phyloP scores from a whole-genome alignment of 2,888 invertebrate genomes.

The Alentia gelatinosa region DNA sequence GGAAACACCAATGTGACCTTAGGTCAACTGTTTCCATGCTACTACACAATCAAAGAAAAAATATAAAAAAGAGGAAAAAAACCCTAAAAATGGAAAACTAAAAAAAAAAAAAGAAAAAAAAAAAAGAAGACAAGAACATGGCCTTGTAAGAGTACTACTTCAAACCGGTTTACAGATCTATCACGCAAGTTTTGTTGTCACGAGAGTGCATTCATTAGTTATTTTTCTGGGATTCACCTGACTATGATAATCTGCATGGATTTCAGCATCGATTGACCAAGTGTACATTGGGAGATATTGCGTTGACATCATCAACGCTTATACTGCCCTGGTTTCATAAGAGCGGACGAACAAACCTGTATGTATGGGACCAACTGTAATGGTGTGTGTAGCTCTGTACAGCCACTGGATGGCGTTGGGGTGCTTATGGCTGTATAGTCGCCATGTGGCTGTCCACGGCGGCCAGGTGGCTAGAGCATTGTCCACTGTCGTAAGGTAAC shows the following conservation, averaged over 20 bases:
- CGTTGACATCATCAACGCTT: neutral
- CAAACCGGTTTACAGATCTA: neutral
- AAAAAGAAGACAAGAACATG: neutral
- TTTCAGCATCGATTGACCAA: neutral
- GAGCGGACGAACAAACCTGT: neutral
- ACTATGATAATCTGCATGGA: neutral
- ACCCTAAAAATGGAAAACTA: no score
- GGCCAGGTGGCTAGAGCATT: neutral
- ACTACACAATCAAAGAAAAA: neutral
- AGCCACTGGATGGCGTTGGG: neutral
- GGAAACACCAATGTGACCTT: neutral
- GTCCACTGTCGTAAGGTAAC: neutral
- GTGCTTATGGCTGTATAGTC: no score
- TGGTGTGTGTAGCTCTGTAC: neutral
- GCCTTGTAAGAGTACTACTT: neutral
- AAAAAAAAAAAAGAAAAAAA: neutral
- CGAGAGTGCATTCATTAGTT: neutral
- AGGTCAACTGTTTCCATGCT: constrained; percentile 10
- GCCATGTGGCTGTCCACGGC: neutral
- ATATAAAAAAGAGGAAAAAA: neutral
- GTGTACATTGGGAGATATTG: neutral
- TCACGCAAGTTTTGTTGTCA: neutral
- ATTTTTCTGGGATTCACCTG: neutral
- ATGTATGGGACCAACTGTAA: neutral
- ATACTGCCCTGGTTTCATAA: neutral